phyloP scores from a whole-genome alignment of 2,113 vertebrate species.

The Cephalopterus ornatus region DNA sequence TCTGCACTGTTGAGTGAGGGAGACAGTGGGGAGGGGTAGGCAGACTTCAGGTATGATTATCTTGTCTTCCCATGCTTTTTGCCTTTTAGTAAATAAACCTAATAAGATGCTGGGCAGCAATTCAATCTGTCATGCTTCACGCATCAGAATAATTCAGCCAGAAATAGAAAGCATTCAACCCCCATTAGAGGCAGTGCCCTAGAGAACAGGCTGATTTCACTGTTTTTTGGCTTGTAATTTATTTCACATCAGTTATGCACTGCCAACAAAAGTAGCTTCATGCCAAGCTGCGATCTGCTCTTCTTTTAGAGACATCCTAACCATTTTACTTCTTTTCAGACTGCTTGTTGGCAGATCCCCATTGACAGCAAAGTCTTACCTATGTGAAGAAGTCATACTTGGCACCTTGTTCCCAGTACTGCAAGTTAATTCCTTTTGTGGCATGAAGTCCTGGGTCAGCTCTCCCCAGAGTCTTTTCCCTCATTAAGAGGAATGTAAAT shows the following conservation, averaged over 20 bases:
- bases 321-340: background rate
- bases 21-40: background rate
- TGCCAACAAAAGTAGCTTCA: background rate
- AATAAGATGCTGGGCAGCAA: conserved; percentile 45
- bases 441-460: background rate
- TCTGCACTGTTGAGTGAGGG: background rate
- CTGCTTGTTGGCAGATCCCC: background rate
- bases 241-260: conserved; percentile 41
- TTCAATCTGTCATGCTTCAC: conserved; percentile 54
- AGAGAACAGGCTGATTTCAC: conserved; percentile 39
- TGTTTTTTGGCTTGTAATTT: background rate
- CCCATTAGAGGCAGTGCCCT: conserved; percentile 22
- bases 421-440: background rate
- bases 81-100: conserved; percentile 63
- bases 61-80: conserved; percentile 30
- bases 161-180: conserved; percentile 11
- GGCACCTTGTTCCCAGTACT: background rate
- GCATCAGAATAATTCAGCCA: conserved; percentile 34
- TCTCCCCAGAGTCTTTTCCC: background rate
- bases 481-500: background rate
- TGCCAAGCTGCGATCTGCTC: conserved; percentile 13
- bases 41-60: background rate
- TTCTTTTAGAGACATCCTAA: background rate
- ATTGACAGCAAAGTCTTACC: background rate
- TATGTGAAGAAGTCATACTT: fast-evolving